These are phyloP conservation scores for Lamproptera curius DNA, from an alignment of 2,888 invertebrate species.

Conservation along the genomic window DNA sequence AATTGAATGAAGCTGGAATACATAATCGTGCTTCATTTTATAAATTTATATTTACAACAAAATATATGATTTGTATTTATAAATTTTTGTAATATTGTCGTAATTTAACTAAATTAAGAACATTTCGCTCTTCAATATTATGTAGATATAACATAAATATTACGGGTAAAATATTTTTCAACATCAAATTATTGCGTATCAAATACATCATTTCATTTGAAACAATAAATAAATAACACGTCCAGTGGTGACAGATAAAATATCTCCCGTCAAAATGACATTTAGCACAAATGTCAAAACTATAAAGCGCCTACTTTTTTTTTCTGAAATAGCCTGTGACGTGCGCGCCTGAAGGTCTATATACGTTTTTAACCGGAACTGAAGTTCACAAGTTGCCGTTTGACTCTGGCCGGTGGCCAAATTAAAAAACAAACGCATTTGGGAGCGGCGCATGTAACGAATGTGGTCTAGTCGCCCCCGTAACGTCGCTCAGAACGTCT, in stretches of 20 bases:
- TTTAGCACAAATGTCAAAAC: conserved; percentile 5
- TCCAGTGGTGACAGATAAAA: conserved; percentile 7
- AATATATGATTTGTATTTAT: no score
- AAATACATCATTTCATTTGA: no score
- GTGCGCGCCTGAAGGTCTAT: conserved; percentile 23
- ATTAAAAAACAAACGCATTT: conserved; percentile 24
- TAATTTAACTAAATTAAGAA: no score
- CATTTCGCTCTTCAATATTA: no score
- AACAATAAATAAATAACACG: no score
- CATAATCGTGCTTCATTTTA: no score
- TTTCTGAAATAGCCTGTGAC: conserved; percentile 16
- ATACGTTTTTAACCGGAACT: conserved; percentile 24
- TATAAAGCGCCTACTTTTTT: conserved; percentile 10
- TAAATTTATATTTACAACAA: no score
- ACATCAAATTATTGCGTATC: no score
- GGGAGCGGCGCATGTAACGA: conserved; percentile 12
- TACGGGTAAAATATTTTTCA: no score
- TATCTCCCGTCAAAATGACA: conserved; percentile 20
- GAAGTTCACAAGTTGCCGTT: conserved; percentile 23
- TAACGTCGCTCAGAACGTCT: neutral
- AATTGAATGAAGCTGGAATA: no score
- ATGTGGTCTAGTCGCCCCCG: conserved; percentile 5
- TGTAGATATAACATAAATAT: no score
- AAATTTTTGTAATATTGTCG: no score
- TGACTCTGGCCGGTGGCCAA: conserved; percentile 22